phyloP scores from a whole-genome alignment of 2,113 vertebrate species.

The Carassius gibelio region DNA sequence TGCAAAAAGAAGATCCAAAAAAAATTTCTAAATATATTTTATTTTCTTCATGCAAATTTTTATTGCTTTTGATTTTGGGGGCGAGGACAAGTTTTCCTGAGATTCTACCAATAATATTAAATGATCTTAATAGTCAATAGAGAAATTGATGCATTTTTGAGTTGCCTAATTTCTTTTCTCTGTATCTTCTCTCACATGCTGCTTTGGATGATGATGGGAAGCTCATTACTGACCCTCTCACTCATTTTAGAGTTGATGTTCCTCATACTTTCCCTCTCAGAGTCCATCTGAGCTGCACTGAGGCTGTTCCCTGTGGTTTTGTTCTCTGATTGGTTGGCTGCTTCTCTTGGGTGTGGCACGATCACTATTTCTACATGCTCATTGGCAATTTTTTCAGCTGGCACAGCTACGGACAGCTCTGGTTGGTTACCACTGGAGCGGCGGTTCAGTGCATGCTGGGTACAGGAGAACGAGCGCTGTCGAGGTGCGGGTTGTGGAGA shows the following conservation, averaged over 20 bases:
- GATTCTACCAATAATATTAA: not conserved
- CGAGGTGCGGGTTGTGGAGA: conserved; percentile 74
- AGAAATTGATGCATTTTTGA: not conserved
- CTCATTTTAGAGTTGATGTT: conserved; percentile 62
- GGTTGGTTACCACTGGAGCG: conserved; percentile 67
- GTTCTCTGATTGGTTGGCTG: conserved; percentile 55
- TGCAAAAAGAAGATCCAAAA: not conserved
- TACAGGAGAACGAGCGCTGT: conserved; percentile 80
- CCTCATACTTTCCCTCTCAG: conserved; percentile 43
- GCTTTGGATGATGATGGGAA: conserved; percentile 65
- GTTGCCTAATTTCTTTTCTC: not conserved
- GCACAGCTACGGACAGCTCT: conserved; percentile 66
- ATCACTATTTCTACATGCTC: conserved; percentile 68
- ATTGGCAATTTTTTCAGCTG: conserved; percentile 65
- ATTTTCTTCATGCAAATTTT: not conserved
- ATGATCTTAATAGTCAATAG: not conserved
- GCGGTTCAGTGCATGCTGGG: conserved; percentile 77
- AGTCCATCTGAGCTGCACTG: conserved; percentile 54
- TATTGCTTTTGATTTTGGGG: not conserved
- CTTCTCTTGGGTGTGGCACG: conserved; percentile 58
- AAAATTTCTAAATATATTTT: not conserved
- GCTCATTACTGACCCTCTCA: conserved; percentile 62
- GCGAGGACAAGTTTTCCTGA: not conserved
- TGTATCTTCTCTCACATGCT: conserved; percentile 64
- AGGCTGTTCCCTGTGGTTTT: conserved; percentile 34